A percentile compares a stretch with the other conserved stretches of the same genome.
These are phyloP conservation scores for Urechis unicinctus DNA, from an alignment of 2,888 invertebrate species.

Conservation along the genomic window DNA sequence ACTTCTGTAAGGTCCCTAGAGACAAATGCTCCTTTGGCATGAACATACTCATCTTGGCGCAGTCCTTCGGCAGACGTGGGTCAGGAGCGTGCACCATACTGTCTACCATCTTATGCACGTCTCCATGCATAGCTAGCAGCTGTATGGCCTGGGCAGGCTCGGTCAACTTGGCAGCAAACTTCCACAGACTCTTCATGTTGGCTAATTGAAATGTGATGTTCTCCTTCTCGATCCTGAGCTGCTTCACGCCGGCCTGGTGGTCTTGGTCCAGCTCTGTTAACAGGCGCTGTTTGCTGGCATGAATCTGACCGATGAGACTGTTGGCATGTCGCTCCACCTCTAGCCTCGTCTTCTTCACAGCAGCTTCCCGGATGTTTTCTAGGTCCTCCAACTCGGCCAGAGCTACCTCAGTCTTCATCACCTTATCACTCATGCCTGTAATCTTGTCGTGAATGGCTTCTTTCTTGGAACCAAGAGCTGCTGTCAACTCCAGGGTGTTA, in stretches of 20 bases:
- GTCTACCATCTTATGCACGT: slow-evolving; percentile 19
- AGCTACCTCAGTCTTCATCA: slow-evolving; percentile 14
- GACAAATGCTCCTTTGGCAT: slow-evolving; percentile 15
- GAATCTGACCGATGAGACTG: slow-evolving; percentile 15
- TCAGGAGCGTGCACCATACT: slow-evolving; percentile 5
- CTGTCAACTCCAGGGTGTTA: slow-evolving; percentile 13
- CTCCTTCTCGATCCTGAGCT: slow-evolving; percentile 16
- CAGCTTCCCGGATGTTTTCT: slow-evolving; percentile 17
- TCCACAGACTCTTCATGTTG: slow-evolving; percentile 23
- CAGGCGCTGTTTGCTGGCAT: slow-evolving; percentile 12
- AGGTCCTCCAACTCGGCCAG: slow-evolving; percentile 17
- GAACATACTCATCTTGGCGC: slow-evolving; percentile 18
- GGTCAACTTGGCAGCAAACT: slow-evolving; percentile 20
- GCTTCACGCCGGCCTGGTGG: slow-evolving; percentile 13
- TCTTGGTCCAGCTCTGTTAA: slow-evolving; percentile 15
- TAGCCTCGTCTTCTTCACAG: slow-evolving; percentile 17
- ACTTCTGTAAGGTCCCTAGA: slow-evolving; percentile 17
- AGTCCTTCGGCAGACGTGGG: slow-evolving; percentile 13
- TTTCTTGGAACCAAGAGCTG: slow-evolving; percentile 16
- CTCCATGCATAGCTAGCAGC: slow-evolving; percentile 20
- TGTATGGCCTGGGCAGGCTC: slow-evolving; percentile 20
- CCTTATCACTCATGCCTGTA: slow-evolving; percentile 16
- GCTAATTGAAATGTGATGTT: slow-evolving; percentile 16
- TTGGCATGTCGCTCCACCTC: slow-evolving; percentile 19
- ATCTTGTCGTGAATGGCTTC: slow-evolving; percentile 12